A percentile compares a stretch with the other conserved stretches of the same genome.
Conservation (phyloP, 2,113 vertebrate genomes). For the Erinaceus europaeus region DNA sequence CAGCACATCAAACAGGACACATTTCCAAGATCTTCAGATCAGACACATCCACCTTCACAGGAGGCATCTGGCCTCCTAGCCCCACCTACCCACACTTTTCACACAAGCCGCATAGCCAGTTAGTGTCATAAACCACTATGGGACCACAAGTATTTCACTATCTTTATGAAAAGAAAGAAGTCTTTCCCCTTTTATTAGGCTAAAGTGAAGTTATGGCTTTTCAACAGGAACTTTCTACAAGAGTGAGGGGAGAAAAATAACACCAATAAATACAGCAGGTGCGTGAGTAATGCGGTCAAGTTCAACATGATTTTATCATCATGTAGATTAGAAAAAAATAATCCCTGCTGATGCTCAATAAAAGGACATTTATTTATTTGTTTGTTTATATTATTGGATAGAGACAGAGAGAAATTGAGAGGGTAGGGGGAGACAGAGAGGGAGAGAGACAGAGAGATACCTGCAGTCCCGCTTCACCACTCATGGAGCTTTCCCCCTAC, state of each 20-base stretch:
- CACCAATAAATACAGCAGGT: not conserved
- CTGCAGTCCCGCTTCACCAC: too few species aligned
- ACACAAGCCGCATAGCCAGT: not conserved
- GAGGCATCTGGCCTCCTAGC: not conserved
- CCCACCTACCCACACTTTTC: not conserved
- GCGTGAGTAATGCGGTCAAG: not conserved
- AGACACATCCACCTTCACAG: not conserved
- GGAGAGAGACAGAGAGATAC: too few species aligned
- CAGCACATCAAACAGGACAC: not conserved
- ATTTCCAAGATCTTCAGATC: not conserved
- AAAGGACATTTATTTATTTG: too few species aligned
- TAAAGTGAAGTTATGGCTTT: not conserved
- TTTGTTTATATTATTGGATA: too few species aligned
- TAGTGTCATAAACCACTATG: not conserved
- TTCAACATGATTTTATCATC: not conserved
- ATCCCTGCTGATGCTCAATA: not conserved
- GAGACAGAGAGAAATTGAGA: too few species aligned
- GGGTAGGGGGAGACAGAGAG: too few species aligned
- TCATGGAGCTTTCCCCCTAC: too few species aligned
- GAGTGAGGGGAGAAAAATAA: not conserved
- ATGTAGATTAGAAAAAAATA: not conserved
- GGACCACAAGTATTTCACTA: rapidly evolving
- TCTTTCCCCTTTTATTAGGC: not conserved
- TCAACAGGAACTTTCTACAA: slow-evolving; percentile 69
- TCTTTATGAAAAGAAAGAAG: not conserved